Conservation (phyloP, 35 echinoderm and acorn worm genomes). For the Anneissia japonica region DNA sequence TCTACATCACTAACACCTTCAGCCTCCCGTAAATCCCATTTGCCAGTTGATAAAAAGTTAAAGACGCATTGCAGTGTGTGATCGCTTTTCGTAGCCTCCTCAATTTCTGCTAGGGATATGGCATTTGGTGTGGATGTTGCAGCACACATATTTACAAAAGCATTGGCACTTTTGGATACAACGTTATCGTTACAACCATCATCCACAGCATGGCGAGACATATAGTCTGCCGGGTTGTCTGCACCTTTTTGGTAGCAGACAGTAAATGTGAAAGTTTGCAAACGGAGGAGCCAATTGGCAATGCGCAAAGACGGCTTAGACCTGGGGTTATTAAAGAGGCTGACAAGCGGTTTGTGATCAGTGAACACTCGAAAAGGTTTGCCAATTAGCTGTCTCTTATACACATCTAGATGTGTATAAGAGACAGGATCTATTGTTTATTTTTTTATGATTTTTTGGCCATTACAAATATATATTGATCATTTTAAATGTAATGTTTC, state of each 20-base stretch:
- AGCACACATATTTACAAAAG: not conserved
- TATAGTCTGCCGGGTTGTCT: conserved; percentile 26
- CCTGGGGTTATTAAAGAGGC: not conserved
- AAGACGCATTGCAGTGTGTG: not conserved
- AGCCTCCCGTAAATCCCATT: not conserved
- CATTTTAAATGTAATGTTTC: too few relatives aligned
- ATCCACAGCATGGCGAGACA: not conserved
- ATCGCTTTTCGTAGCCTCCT: not conserved
- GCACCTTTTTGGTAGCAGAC: conserved; percentile 41
- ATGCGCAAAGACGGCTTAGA: not conserved
- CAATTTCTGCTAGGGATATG: not conserved
- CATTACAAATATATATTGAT: too few relatives aligned
- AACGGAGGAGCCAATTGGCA: not conserved
- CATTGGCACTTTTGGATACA: not conserved
- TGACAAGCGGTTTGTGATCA: not conserved
- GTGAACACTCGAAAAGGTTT: not conserved
- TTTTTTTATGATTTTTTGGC: too few relatives aligned
- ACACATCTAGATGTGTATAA: too few relatives aligned
- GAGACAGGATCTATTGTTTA: too few relatives aligned
- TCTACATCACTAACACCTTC: not conserved
- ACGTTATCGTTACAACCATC: not conserved
- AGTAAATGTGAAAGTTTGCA: conserved; percentile 56
- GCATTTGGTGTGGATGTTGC: not conserved
- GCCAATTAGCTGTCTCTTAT: too few relatives aligned
- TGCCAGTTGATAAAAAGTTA: not conserved